Base-by-base conservation (phyloP, 2,888 invertebrate species). In the Sphaeridia pumilis region DNA sequence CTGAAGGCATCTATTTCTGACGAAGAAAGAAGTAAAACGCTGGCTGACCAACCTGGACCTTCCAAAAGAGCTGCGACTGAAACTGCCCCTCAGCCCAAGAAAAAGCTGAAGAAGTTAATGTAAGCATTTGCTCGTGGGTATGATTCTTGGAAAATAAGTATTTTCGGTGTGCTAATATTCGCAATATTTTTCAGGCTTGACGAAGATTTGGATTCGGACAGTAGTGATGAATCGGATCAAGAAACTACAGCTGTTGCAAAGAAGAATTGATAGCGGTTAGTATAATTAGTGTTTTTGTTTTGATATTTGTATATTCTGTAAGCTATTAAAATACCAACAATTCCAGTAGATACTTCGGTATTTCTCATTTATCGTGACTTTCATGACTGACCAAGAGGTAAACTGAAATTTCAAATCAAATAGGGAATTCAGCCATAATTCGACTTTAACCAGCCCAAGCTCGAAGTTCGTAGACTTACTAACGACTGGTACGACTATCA, bases 171-270 rank as follows among this genome's bases (percentile, higher is more conserved):
- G n/a, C n/a, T n/a, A n/a, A n/a, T n/a, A n/a, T n/a, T 20, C 14
- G 50, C 3, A 4, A 46, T 24, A 10, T 14, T 12, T 36, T 25
- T 3, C 42, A 63, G 63, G 58, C 52, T 64, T 52, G 62, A 64
- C 21, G 64, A 64, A 20, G 64, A 61, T 22, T 54, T 64, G 36
- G 49, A 46, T 28, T 51, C 55, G 14, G 59, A 54, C 27, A 48
- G 58, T 36, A 56, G 57, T 25, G 47, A 45, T 21, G 60, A 59
- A 3, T 44, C 52, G 5, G 59, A 58, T n/a, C 51, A 54, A 2
- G 59, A 57, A 36, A 26, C 44, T 21, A 22, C 49, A 10, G 27
- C 49, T 5, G 56, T 55, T 34, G 56, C 53, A 45, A 46, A 41
- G 7, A 31, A 31, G 7, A 31, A 14, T 31, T 31, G 31, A 31